Base-by-base conservation (phyloP, 2,888 invertebrate genomes). In the Drosophila conformis region DNA sequence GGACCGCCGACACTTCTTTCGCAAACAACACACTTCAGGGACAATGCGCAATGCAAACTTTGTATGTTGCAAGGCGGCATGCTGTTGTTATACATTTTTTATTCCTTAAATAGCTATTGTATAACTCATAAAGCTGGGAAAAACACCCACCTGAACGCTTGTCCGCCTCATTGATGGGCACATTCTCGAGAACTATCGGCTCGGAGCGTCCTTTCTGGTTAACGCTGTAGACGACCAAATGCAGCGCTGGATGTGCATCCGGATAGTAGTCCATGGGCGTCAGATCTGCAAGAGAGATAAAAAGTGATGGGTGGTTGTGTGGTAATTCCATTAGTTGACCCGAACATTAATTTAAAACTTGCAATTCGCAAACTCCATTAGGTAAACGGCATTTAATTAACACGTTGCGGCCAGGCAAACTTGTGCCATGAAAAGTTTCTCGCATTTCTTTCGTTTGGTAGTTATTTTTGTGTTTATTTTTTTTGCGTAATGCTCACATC, bases 181-280 rank as follows among this genome's bases (percentile, higher is more conserved):
- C 97, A 91, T 97, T 97, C 92, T 98, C 97, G 72, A 98, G 94
- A 11, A 97, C 94, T 72, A 96, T 95, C 84, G 96, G 95, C 87
- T 97, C 97, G 72, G 97, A 97, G 76, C 96, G 95, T 61, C 98
- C 98, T 93, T 98, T 98, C 72, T 96, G 95, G 93, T 98, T 98
- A 83, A 95, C 95, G 68, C 97, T 96, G 93, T 97, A 98, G 82
- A 97, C 96, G 77, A 96, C 95, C 80, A 98, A 94, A 91, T 96
- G 95, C 86, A 97, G 94, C 36, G 96, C 96, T 53, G 96, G 95
- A 73, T 94, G 94, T 29, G 92, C 90, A 83, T 93, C 93, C 18
- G 93, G 91, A 80, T 91, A 92, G 76, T 91, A 92, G 78, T 92
- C 93, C 90, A 93, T 92, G 73, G 93, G 93, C 74, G 92, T 90